A percentile compares a stretch with the other conserved stretches of the same genome.
Evolutionary conservation across 2,797 vertebrate species (phyloP).

Genomic region (Bradypodion pumilum): DNA sequence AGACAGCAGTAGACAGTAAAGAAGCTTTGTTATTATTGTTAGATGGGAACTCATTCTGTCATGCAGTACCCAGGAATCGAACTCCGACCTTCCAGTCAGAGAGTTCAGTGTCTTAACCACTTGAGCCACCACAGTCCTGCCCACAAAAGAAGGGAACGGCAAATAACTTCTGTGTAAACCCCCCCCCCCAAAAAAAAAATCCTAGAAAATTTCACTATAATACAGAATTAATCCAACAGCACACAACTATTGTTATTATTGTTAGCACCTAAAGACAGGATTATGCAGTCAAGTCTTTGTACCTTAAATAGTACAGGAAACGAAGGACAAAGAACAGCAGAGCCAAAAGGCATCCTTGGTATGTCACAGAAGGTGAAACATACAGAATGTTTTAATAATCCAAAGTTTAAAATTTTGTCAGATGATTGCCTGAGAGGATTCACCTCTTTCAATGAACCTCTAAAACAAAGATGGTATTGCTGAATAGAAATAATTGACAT

Average conservation of each 20-base stretch:
- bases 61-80: no score
- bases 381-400: constrained; percentile 17
- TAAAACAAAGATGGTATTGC: constrained; percentile 25
- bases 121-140: no score
- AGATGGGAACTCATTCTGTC: no score
- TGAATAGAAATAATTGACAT: constrained; percentile 25
- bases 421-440: constrained; percentile 40
- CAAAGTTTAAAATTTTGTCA: constrained; percentile 35
- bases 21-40: not conserved
- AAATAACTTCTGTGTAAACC: no score
- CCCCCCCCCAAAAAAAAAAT: no score
- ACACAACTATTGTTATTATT: no score
- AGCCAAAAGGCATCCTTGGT: constrained; percentile 16
- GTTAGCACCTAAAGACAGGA: constrained; percentile 19
- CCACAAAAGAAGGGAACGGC: no score
- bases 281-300: constrained; percentile 24
- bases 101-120: no score
- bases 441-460: constrained; percentile 19
- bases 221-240: no score
- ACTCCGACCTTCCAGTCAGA: no score
- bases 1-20: not conserved
- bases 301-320: constrained; percentile 25
- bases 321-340: constrained; percentile 4
- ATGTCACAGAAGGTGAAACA: constrained; percentile 35
- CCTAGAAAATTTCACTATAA: no score